Conservation (phyloP, 1,140 invertebrate genomes). For the Danaus melanippus region DNA sequence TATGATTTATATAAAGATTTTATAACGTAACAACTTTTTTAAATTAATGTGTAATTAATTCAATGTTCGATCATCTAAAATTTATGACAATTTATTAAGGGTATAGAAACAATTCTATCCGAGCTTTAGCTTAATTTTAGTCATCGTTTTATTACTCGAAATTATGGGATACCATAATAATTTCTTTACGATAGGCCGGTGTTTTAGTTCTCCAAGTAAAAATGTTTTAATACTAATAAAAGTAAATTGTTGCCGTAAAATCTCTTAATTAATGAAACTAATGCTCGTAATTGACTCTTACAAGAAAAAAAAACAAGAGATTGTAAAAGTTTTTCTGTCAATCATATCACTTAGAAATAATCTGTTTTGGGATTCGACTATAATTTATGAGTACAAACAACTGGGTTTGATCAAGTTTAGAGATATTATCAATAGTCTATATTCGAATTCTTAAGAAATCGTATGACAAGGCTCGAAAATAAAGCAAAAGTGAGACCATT, state of each 20-base stretch:
- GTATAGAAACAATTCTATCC: conserved; percentile 14
- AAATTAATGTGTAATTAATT: conserved; percentile 13
- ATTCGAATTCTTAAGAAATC: conserved; percentile 42
- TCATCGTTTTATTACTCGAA: conserved; percentile 43
- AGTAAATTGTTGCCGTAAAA: conserved; percentile 57
- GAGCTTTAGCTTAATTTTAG: conserved; percentile 26
- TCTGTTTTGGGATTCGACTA: conserved; percentile 27
- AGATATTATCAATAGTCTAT: conserved; percentile 37
- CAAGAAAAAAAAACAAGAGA: conserved; percentile 32
- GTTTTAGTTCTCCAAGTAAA: conserved; percentile 43
- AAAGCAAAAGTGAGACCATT: conserved; percentile 47
- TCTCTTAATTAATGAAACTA: conserved; percentile 64
- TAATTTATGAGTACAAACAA: conserved; percentile 41
- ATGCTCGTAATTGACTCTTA: conserved; percentile 54
- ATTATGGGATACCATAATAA: conserved; percentile 50
- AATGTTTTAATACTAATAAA: conserved; percentile 60
- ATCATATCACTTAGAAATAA: conserved; percentile 35
- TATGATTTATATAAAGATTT: conserved; percentile 2
- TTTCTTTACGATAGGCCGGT: conserved; percentile 41
- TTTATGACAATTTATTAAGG: conserved; percentile 12
- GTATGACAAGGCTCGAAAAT: conserved; percentile 49
- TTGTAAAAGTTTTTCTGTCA: conserved; percentile 35
- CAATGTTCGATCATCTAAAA: conserved; percentile 10
- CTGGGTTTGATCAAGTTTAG: conserved; percentile 20
- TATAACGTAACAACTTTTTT: conserved; percentile 1